A percentile compares a stretch with the other conserved stretches of the same genome.
Conservation (phyloP, 2,113 vertebrate genomes). For the Chascanopsetta lugubris region DNA sequence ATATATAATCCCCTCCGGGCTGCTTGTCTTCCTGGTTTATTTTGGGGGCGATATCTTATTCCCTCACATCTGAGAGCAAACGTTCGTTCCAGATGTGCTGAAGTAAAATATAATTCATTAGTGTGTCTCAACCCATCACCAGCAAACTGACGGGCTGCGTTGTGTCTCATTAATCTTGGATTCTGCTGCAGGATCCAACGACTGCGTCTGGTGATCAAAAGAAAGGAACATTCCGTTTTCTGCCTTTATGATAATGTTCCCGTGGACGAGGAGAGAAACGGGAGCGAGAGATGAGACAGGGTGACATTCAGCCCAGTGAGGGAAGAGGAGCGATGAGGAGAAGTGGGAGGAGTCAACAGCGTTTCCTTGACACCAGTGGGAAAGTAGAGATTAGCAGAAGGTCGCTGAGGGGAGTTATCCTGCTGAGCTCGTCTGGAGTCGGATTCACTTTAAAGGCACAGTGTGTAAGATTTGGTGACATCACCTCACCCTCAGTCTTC, state of each 20-base stretch:
- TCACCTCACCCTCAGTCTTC: too few relatives aligned
- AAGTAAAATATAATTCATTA: slow-evolving; percentile 27
- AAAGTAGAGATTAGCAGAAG: neutral
- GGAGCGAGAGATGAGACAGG: neutral
- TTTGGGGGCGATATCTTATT: slow-evolving; percentile 18
- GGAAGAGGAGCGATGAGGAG: neutral
- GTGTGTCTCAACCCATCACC: slow-evolving; percentile 27
- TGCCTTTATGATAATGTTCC: neutral
- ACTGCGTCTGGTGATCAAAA: slow-evolving; percentile 26
- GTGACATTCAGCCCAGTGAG: neutral
- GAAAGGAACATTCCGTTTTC: neutral
- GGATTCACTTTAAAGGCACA: too few relatives aligned
- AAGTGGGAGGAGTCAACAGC: neutral
- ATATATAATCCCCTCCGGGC: neutral
- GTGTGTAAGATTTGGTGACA: too few relatives aligned
- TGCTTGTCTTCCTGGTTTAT: neutral
- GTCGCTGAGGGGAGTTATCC: neutral
- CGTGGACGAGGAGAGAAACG: neutral
- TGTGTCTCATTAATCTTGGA: slow-evolving; percentile 49
- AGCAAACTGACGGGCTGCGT: slow-evolving; percentile 34
- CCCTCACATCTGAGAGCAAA: slow-evolving; percentile 11
- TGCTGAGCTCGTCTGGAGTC: neutral
- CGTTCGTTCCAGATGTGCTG: slow-evolving; percentile 22
- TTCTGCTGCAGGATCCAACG: slow-evolving; percentile 30
- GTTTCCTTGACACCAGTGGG: neutral